Evolutionary conservation across 2,113 vertebrate species (phyloP).

Genomic region (Montifringilla adamsi): DNA sequence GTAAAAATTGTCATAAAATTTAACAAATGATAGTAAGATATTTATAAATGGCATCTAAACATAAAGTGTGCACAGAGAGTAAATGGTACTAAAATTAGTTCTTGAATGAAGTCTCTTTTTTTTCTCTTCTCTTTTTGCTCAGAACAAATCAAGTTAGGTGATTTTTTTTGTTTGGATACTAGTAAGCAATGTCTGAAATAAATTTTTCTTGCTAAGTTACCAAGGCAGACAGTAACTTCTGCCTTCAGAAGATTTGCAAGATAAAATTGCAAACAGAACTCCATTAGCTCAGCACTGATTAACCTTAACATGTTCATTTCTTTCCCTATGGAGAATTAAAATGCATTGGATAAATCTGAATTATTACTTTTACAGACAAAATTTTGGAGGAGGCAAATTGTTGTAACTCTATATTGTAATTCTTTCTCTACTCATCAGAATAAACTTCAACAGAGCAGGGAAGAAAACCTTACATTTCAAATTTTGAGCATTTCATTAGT

Average conservation of each 20-base stretch:
- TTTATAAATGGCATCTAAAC: conserved; percentile 69
- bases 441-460: background rate
- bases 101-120: background rate
- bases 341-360: background rate
- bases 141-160: background rate
- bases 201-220: background rate
- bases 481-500: background rate
- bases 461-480: background rate
- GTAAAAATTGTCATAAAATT: conserved; percentile 64
- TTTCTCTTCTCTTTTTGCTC: background rate
- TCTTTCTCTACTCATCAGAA: background rate
- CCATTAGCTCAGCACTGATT: background rate
- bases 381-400: background rate
- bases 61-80: background rate
- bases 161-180: background rate
- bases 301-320: background rate
- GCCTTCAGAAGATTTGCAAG: background rate
- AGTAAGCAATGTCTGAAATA: background rate
- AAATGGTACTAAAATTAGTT: conserved; percentile 58
- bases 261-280: background rate
- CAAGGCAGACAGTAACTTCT: background rate
- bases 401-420: background rate
- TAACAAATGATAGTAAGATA: conserved; percentile 68
- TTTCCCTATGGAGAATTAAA: background rate
- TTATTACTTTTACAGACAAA: background rate